These are phyloP conservation scores for Anabas testudineus DNA, from an alignment of 2,797 vertebrate species.

Conservation along the genomic window DNA sequence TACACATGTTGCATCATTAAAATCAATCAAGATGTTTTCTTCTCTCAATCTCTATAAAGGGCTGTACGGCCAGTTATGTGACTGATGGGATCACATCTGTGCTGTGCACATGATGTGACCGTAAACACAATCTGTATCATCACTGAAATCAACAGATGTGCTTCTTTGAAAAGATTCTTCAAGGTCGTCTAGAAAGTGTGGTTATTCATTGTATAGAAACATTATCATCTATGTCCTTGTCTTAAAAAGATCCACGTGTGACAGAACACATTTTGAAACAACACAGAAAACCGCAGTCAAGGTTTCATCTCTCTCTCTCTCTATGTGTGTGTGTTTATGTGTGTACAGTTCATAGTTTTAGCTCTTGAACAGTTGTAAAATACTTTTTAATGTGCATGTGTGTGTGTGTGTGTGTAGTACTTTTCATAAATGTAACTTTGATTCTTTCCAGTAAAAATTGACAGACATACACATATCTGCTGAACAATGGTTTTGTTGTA, in stretches of 20 bases:
- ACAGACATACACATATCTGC: background rate
- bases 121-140: conserved; percentile 16
- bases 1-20: conserved; percentile 48
- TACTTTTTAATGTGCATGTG: background rate
- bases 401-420: too few species aligned
- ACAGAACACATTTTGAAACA: conserved; percentile 3
- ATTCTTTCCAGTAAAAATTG: conserved; percentile 3
- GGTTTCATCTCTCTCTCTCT: conserved; percentile 14
- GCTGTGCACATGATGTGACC: conserved; percentile 2
- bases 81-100: conserved; percentile 25
- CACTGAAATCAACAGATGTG: conserved; percentile 45
- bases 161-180: conserved; percentile 30
- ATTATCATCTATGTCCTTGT: background rate
- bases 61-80: conserved; percentile 13
- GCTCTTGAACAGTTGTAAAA: background rate
- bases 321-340: too few species aligned
- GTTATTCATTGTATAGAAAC: conserved; percentile 10
- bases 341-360: background rate
- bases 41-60: conserved; percentile 16
- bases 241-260: conserved; percentile 5
- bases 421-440: background rate
- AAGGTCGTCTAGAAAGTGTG: conserved; percentile 2
- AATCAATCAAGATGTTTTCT: conserved; percentile 61
- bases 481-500: background rate
- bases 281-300: conserved; percentile 9